Evolutionary conservation across 2,888 invertebrate genomes (phyloP).

Genomic region (Acleris emargana): DNA sequence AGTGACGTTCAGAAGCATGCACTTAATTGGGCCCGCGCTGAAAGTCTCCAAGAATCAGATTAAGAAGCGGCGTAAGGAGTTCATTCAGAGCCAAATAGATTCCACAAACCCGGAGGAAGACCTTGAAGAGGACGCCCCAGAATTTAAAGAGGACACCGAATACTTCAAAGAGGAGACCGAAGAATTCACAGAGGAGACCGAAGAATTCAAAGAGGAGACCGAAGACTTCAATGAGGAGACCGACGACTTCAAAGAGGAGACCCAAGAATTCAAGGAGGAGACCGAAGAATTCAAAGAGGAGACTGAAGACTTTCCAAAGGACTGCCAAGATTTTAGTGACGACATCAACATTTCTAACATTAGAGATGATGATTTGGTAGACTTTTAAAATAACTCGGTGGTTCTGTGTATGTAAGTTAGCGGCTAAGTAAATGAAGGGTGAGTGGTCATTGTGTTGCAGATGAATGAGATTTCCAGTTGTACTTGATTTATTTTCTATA

Average conservation of each 20-base stretch:
- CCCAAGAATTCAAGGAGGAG: constrained; percentile 9
- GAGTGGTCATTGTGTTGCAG: too few species aligned
- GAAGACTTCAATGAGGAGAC: too few species aligned
- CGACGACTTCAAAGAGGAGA: background rate
- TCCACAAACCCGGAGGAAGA: background rate
- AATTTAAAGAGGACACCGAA: constrained; percentile 15
- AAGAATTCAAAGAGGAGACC: constrained; percentile 14
- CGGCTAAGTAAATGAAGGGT: too few species aligned
- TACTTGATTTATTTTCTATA: too few species aligned
- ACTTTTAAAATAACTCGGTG: constrained; percentile 48
- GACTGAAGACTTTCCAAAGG: constrained; percentile 4
- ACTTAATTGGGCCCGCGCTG: constrained; percentile 39
- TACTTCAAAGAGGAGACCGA: too few species aligned
- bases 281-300: too few species aligned
- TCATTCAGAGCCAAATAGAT: constrained; percentile 20
- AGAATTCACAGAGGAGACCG: constrained; percentile 18
- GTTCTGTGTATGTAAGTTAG: too few species aligned
- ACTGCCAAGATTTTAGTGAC: constrained; percentile 36
- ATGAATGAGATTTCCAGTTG: too few species aligned
- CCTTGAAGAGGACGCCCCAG: too few species aligned
- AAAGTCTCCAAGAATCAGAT: constrained; percentile 3
- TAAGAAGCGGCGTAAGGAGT: background rate
- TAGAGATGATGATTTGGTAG: constrained; percentile 62
- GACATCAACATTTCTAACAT: constrained; percentile 35
- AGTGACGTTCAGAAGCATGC: constrained; percentile 41